Conservation (phyloP, 1,140 invertebrate genomes). For the Micrasema minimum region DNA sequence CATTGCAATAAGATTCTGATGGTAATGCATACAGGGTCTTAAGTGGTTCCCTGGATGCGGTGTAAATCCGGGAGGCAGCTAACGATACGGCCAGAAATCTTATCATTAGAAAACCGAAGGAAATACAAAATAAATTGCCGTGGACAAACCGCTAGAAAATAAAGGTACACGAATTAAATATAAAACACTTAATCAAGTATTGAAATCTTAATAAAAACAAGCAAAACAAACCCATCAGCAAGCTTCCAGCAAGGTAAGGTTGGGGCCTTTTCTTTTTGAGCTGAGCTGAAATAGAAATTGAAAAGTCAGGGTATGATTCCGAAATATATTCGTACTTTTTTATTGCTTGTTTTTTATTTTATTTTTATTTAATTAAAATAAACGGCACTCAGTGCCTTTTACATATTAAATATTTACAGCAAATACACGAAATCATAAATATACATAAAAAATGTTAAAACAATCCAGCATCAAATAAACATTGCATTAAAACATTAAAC, state of each 20-base stretch:
- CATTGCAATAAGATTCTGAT: constrained; percentile 41
- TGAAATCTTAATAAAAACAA: background rate
- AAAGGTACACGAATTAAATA: no score
- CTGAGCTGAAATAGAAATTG: background rate
- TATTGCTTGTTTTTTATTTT: no score
- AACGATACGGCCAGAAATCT: constrained; percentile 71
- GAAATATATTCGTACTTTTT: no score
- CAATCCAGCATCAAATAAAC: no score
- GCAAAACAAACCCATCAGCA: background rate
- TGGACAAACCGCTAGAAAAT: constrained; percentile 57
- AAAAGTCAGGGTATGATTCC: no score
- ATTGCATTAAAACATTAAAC: no score
- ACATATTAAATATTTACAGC: no score
- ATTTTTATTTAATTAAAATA: no score
- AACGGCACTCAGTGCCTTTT: no score
- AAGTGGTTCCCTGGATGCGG: constrained; percentile 29
- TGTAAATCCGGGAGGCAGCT: constrained; percentile 69
- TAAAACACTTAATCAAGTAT: background rate
- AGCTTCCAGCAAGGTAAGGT: constrained; percentile 3
- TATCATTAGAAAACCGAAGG: constrained; percentile 71
- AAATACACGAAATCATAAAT: no score
- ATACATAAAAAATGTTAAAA: no score
- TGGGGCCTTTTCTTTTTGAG: background rate
- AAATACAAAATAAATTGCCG: constrained; percentile 72
- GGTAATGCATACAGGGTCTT: constrained; percentile 27